These are phyloP conservation scores for Homalodisca vitripennis DNA, from an alignment of 1,140 invertebrate genomes.

Conservation along the genomic window DNA sequence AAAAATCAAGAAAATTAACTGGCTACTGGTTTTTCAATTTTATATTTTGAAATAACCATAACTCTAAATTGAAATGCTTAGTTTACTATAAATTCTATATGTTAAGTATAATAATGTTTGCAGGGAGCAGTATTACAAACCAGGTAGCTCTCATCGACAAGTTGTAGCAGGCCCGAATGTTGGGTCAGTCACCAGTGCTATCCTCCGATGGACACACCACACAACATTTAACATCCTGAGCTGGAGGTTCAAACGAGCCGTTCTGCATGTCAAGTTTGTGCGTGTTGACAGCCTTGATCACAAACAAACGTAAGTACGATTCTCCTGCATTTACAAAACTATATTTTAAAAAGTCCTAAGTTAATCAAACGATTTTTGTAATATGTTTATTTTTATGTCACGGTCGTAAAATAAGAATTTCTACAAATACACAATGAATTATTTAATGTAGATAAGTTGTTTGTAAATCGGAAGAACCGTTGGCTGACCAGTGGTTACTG, in stretches of 20 bases:
- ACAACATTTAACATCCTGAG: conserved; percentile 79
- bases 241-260: conserved; percentile 71
- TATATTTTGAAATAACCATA: too few relatives aligned
- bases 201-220: conserved; percentile 75
- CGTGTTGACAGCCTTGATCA: conserved; percentile 53
- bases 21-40: too few relatives aligned
- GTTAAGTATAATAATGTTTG: conserved; percentile 3
- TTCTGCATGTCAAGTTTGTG: conserved; percentile 69
- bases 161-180: conserved; percentile 66
- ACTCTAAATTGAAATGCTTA: too few relatives aligned
- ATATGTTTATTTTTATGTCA: too few relatives aligned
- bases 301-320: conserved; percentile 19
- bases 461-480: too few relatives aligned
- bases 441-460: too few relatives aligned
- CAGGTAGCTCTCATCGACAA: conserved; percentile 65
- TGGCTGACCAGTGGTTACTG: too few relatives aligned
- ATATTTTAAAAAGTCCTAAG: not conserved
- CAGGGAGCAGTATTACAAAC: conserved; percentile 60
- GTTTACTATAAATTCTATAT: too few relatives aligned
- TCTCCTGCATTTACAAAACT: conserved; percentile 1
- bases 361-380: too few relatives aligned
- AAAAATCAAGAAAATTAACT: too few relatives aligned
- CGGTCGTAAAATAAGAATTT: too few relatives aligned
- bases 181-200: conserved; percentile 59
- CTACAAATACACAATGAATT: too few relatives aligned